phyloP scores from a whole-genome alignment of 2,113 vertebrate genomes.

The Cettia cetti region DNA sequence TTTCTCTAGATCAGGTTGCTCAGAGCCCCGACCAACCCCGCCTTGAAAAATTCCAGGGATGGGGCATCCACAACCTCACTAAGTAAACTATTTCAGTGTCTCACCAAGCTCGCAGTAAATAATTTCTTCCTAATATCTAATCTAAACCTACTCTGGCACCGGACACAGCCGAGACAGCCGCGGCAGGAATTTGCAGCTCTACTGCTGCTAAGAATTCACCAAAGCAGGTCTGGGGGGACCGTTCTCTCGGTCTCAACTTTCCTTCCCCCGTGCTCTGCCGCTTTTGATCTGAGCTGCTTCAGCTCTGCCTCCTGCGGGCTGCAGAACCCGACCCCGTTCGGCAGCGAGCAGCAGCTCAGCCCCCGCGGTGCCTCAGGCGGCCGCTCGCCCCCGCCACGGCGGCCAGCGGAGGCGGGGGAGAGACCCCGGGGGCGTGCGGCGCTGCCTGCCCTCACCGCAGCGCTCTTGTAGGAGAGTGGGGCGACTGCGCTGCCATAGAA shows the following conservation, averaged over 20 bases:
- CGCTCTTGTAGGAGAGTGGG: accelerated
- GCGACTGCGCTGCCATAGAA: background rate
- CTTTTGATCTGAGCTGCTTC: background rate
- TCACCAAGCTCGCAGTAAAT: no score
- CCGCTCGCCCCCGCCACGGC: background rate
- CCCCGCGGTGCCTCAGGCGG: background rate
- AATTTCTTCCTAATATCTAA: background rate
- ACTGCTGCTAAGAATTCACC: background rate
- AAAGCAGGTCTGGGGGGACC: background rate
- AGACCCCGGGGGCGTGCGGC: background rate
- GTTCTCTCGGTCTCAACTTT: background rate
- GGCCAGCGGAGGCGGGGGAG: accelerated
- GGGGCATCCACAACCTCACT: background rate
- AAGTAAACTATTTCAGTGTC: background rate
- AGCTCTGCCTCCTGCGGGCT: background rate
- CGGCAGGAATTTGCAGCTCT: background rate
- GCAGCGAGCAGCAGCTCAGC: background rate
- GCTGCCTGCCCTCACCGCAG: background rate
- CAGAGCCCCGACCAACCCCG: accelerated
- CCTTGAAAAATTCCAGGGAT: background rate
- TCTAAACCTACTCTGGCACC: background rate
- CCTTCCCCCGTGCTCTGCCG: background rate
- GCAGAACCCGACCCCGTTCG: background rate
- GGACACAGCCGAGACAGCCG: background rate
- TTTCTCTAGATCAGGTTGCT: accelerated